These are phyloP conservation scores for Cryptotis parvus DNA, from an alignment of 2,113 vertebrate genomes.

Conservation along the genomic window DNA sequence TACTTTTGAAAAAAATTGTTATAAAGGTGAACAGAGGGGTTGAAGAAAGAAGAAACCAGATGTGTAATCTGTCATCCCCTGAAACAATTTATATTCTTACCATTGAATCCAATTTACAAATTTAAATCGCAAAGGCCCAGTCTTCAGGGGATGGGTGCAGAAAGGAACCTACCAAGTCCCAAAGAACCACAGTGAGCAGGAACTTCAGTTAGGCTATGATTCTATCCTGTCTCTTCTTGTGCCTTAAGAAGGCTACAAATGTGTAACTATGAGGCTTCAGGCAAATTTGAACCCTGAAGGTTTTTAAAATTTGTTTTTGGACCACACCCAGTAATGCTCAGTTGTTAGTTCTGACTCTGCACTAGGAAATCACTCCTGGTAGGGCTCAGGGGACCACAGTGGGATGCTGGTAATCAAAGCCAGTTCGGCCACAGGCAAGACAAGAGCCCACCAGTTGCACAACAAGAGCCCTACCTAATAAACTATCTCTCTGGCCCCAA, in stretches of 20 bases:
- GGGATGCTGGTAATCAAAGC: too few species aligned
- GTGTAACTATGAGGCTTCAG: not conserved
- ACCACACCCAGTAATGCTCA: too few species aligned
- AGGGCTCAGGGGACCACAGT: too few species aligned
- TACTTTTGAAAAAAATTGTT: slow-evolving; percentile 82
- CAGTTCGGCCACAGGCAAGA: too few species aligned
- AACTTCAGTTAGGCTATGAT: not conserved
- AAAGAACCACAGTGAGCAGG: not conserved
- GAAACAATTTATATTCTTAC: slow-evolving; percentile 73
- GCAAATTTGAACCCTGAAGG: slow-evolving; percentile 18
- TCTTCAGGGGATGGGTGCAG: slow-evolving; percentile 9
- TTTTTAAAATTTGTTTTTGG: too few species aligned
- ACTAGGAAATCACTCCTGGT: too few species aligned
- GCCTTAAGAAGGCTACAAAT: not conserved
- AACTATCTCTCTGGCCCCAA: too few species aligned
- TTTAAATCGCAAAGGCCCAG: slow-evolving; percentile 67
- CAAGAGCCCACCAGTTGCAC: too few species aligned
- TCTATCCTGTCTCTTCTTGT: not conserved
- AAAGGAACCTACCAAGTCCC: not conserved
- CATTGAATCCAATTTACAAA: slow-evolving; percentile 45
- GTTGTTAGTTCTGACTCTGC: too few species aligned
- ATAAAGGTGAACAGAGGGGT: slow-evolving; percentile 74
- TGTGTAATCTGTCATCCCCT: slow-evolving; percentile 80
- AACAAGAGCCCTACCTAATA: too few species aligned
- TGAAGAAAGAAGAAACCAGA: slow-evolving; percentile 66